These are phyloP conservation scores for Sebastolobus altivelis DNA, from an alignment of 2,797 vertebrate genomes.

Conservation along the genomic window DNA sequence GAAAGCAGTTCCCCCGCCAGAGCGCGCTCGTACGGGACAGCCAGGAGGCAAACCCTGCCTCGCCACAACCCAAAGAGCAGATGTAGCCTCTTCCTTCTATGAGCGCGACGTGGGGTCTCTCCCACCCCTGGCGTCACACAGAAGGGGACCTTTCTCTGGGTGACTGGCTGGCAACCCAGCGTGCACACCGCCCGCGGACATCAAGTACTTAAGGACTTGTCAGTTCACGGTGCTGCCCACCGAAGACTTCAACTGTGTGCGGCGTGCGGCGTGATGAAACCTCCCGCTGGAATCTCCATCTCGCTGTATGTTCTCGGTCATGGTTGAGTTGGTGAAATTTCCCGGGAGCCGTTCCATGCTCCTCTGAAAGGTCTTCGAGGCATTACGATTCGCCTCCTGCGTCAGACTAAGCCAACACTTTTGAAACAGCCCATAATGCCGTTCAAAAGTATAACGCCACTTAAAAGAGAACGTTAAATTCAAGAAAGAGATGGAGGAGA, in stretches of 20 bases:
- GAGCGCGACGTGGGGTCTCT: slow-evolving; percentile 25
- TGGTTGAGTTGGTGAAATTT: slow-evolving; percentile 45
- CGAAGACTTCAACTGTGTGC: slow-evolving; percentile 55
- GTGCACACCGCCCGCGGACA: slow-evolving; percentile 38
- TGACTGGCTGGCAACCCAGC: slow-evolving; percentile 53
- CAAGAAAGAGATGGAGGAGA: not conserved
- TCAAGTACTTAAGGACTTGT: slow-evolving; percentile 63
- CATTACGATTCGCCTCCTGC: slow-evolving; percentile 26
- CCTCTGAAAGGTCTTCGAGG: slow-evolving; percentile 29
- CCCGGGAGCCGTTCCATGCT: slow-evolving; percentile 41
- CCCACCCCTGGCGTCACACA: slow-evolving; percentile 41
- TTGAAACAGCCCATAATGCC: slow-evolving; percentile 31
- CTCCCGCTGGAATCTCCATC: slow-evolving; percentile 55
- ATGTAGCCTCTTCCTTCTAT: slow-evolving; percentile 27
- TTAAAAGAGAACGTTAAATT: slow-evolving; percentile 30
- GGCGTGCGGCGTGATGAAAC: slow-evolving; percentile 51
- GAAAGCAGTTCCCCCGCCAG: slow-evolving; percentile 63
- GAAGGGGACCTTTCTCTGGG: slow-evolving; percentile 56
- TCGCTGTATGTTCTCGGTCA: slow-evolving; percentile 50
- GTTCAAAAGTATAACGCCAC: slow-evolving; percentile 20
- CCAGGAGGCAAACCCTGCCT: slow-evolving; percentile 27
- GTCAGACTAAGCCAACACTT: slow-evolving; percentile 26
- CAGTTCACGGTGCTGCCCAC: slow-evolving; percentile 50
- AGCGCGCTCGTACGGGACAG: slow-evolving; percentile 38
- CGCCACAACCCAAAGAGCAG: slow-evolving; percentile 20